These are phyloP conservation scores for Microtus ochrogaster DNA, from an alignment of 2,113 vertebrate genomes.

Conservation along the genomic window DNA sequence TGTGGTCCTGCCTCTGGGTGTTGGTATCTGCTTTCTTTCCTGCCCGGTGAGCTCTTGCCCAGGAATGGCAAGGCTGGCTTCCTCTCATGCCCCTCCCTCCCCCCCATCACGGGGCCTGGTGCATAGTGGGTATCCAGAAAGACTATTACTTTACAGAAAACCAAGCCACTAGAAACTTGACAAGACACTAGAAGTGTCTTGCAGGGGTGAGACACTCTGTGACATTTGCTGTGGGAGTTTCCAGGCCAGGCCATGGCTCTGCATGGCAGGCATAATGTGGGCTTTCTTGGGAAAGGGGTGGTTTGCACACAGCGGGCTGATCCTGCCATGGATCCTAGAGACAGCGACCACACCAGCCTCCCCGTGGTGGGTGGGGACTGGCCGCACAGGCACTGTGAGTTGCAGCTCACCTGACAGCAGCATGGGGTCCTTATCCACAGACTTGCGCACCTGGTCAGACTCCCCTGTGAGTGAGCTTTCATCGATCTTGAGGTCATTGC, in stretches of 20 bases:
- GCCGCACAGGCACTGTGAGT: rapidly evolving
- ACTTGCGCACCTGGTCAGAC: slow-evolving; percentile 97
- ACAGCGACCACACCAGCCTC: neutral
- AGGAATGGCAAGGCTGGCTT: neutral
- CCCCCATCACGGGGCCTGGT: neutral
- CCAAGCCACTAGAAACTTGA: neutral
- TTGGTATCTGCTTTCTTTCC: neutral
- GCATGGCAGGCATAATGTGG: neutral
- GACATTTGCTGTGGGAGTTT: rapidly evolving
- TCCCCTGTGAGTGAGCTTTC: slow-evolving; percentile 99
- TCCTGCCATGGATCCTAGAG: neutral
- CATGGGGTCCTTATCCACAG: slow-evolving; percentile 97
- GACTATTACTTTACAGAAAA: neutral
- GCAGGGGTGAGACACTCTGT: neutral
- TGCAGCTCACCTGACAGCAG: slow-evolving; percentile 93
- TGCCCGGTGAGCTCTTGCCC: neutral
- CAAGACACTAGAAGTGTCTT: too few species aligned
- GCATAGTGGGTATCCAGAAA: neutral
- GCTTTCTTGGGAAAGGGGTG: neutral
- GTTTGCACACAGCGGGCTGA: neutral
- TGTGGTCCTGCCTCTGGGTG: neutral
- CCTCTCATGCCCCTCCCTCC: neutral
- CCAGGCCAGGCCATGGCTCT: neutral
- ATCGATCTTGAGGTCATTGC: slow-evolving; percentile 98
- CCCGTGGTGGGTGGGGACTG: neutral